These are phyloP conservation scores for Eupithecia dodoneata DNA, from an alignment of 2,888 invertebrate genomes.

Conservation along the genomic window DNA sequence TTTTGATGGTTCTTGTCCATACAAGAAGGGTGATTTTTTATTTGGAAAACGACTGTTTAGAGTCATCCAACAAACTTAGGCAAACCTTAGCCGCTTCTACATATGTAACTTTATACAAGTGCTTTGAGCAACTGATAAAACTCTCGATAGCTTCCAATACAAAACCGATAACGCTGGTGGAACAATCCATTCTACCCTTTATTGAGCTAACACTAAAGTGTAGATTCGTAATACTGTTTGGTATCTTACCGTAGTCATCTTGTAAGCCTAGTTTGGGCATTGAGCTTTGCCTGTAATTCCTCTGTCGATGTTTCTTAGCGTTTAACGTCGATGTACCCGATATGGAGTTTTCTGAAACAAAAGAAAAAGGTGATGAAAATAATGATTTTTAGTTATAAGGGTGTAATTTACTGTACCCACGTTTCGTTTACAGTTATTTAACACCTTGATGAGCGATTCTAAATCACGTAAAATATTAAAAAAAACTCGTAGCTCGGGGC, in stretches of 20 bases:
- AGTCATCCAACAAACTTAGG: not conserved
- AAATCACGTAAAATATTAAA: not conserved
- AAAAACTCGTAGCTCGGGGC: too few species aligned
- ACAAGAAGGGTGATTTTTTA: not conserved
- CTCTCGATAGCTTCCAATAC: conserved; percentile 13
- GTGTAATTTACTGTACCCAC: not conserved
- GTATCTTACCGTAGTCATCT: conserved; percentile 75
- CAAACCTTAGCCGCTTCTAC: not conserved
- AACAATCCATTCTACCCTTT: conserved; percentile 14
- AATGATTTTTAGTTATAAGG: not conserved
- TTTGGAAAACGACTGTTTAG: not conserved
- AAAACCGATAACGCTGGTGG: conserved; percentile 24
- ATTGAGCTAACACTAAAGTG: not conserved
- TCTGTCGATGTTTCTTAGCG: conserved; percentile 75
- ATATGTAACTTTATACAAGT: not conserved
- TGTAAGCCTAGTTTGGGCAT: conserved; percentile 80
- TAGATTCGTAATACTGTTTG: conserved; percentile 19
- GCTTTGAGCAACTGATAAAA: conserved; percentile 1
- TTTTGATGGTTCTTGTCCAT: not conserved
- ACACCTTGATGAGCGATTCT: not conserved
- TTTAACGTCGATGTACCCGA: conserved; percentile 79
- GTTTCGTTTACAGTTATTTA: not conserved
- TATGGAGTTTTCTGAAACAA: conserved; percentile 78
- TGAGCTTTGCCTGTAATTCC: conserved; percentile 80
- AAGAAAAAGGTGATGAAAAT: not conserved